A percentile compares a stretch with the other conserved stretches of the same genome.
Evolutionary conservation across 2,888 invertebrate genomes (phyloP).

Genomic region (Apantesis nais): DNA sequence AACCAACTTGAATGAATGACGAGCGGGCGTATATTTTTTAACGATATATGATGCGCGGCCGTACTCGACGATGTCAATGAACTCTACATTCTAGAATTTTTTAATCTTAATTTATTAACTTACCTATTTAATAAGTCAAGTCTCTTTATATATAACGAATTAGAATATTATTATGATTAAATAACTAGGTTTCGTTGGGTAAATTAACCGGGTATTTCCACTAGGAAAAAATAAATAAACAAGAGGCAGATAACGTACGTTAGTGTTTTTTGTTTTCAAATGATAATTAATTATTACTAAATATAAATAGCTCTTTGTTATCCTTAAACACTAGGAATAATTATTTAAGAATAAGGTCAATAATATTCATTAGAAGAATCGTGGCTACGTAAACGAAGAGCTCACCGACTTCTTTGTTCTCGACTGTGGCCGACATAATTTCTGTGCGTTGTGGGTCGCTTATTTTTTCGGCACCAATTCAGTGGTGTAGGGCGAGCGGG

Average conservation of each 20-base stretch:
- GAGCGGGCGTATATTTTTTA: conserved; percentile 66
- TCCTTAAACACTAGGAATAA: not conserved
- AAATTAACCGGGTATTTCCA: too few species aligned
- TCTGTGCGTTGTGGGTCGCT: conserved; percentile 78
- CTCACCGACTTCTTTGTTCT: conserved; percentile 73
- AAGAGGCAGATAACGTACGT: too few species aligned
- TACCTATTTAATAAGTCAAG: not conserved
- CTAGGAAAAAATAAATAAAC: too few species aligned
- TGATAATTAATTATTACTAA: not conserved
- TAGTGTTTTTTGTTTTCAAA: not conserved
- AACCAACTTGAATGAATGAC: conserved; percentile 75
- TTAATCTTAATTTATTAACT: conserved; percentile 9
- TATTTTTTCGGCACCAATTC: conserved; percentile 82
- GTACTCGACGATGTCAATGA: conserved; percentile 77
- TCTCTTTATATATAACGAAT: not conserved
- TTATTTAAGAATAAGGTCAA: not conserved
- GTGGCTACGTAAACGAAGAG: conserved; percentile 51
- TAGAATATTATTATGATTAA: too few species aligned
- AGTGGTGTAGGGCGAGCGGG: conserved; percentile 71
- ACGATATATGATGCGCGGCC: conserved; percentile 60
- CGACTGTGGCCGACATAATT: conserved; percentile 75
- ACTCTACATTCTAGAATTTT: conserved; percentile 59
- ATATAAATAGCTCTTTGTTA: not conserved
- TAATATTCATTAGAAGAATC: not conserved
- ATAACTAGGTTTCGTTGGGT: too few species aligned